Conservation (phyloP, 30 jellyfish, hydroid and myxozoan genomes). For the Turritopsis rubra region DNA sequence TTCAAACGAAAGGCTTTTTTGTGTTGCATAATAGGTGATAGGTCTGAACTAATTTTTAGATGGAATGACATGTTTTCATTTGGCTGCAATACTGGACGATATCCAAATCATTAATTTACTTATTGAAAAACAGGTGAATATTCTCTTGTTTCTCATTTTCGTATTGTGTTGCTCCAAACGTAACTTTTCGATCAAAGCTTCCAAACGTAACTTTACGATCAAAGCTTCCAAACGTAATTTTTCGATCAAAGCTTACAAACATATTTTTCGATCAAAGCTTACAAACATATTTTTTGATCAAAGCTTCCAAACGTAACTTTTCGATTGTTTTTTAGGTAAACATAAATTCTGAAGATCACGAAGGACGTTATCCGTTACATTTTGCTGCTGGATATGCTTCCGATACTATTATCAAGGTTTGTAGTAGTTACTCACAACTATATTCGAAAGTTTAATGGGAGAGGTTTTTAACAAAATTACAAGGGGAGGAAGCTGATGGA, state of each 20-base stretch:
- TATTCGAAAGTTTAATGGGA: neutral
- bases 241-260: too few relatives aligned
- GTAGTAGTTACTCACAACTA: neutral
- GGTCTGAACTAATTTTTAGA: slow-evolving; percentile 11
- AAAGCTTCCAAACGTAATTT: too few relatives aligned
- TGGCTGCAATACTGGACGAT: slow-evolving; percentile 50
- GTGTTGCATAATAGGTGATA: neutral
- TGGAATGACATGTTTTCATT: slow-evolving; percentile 70
- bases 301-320: too few relatives aligned
- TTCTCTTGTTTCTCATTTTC: neutral
- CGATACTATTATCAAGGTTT: slow-evolving; percentile 43
- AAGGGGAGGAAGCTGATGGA: neutral
- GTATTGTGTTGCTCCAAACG: neutral
- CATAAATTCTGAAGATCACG: slow-evolving; percentile 58
- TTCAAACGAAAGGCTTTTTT: too few relatives aligned
- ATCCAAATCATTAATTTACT: slow-evolving; percentile 36
- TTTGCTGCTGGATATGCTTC: slow-evolving; percentile 68
- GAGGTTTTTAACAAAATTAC: too few relatives aligned
- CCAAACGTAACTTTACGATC: too few relatives aligned
- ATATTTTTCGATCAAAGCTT: too few relatives aligned
- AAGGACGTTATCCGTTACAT: slow-evolving; percentile 75
- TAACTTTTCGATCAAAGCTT: too few relatives aligned
- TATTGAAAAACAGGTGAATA: slow-evolving; percentile 33
- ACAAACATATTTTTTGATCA: too few relatives aligned
- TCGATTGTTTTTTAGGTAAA: slow-evolving; percentile 52